Percentiles rank a stretch among this genome's conserved stretches.
Evolutionary conservation across 2,797 vertebrate species (phyloP).

Genomic region (Alca torda): DNA sequence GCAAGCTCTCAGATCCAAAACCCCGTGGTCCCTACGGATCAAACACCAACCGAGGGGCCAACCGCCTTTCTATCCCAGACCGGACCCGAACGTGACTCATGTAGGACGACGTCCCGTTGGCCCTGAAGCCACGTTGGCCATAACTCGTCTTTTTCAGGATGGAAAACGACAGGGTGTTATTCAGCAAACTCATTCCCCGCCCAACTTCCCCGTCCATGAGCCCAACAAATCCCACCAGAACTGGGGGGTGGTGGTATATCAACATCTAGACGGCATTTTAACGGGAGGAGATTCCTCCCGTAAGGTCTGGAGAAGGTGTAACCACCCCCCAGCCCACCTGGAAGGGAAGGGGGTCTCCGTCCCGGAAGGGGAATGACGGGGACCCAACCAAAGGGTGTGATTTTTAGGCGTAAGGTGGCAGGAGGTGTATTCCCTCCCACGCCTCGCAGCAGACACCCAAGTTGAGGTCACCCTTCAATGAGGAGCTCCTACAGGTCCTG

Average conservation of each 20-base stretch:
- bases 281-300: not conserved
- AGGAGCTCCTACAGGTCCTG: not conserved
- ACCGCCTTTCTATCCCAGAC: rapidly evolving
- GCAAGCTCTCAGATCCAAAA: not conserved
- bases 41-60: not conserved
- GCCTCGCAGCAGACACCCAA: not conserved
- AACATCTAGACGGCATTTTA: not conserved
- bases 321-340: not conserved
- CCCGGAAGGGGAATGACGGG: not conserved
- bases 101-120: not conserved
- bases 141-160: too few relatives aligned
- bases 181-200: not conserved
- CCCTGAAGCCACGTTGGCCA: not conserved
- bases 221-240: not conserved
- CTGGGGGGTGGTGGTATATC: rapidly evolving
- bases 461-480: not conserved
- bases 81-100: not conserved
- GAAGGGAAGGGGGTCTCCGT: not conserved
- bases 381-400: not conserved
- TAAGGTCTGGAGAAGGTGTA: not conserved
- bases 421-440: not conserved
- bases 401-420: not conserved
- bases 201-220: rapidly evolving
- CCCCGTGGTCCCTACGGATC: not conserved
- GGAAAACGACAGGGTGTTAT: not conserved